Evolutionary conservation across 2,888 invertebrate genomes (phyloP).

Genomic region (Cephus spinipes): DNA sequence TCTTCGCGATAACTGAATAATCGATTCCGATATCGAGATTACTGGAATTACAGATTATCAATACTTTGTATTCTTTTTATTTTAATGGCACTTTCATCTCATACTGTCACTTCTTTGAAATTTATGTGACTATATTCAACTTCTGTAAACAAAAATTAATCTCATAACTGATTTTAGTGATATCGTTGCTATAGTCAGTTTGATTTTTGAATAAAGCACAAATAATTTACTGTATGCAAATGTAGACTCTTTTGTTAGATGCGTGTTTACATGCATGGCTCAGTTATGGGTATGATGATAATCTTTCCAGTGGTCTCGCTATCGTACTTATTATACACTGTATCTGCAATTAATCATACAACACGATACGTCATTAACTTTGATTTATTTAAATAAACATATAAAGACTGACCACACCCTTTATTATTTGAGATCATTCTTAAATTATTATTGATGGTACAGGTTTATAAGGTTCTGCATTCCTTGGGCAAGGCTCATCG

Average conservation of each 20-base stretch:
- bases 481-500: constrained; percentile 8
- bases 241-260: no score
- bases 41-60: constrained; percentile 17
- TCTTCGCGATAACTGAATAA: constrained; percentile 26
- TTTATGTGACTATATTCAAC: neutral
- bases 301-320: constrained; percentile 24
- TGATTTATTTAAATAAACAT: constrained; percentile 34
- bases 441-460: constrained; percentile 37
- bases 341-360: constrained; percentile 31
- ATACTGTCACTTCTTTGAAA: neutral
- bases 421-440: constrained; percentile 2
- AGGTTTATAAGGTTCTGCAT: constrained; percentile 3
- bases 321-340: constrained; percentile 23
- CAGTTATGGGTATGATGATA: neutral
- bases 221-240: no score
- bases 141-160: neutral
- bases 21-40: constrained; percentile 22
- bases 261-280: no score
- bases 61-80: neutral
- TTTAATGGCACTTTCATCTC: neutral
- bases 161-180: no score
- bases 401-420: constrained; percentile 30
- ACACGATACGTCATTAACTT: constrained; percentile 31
- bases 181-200: no score
- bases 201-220: no score